phyloP scores from a whole-genome alignment of 2,888 invertebrate genomes.

The Galerucella calmariensis region DNA sequence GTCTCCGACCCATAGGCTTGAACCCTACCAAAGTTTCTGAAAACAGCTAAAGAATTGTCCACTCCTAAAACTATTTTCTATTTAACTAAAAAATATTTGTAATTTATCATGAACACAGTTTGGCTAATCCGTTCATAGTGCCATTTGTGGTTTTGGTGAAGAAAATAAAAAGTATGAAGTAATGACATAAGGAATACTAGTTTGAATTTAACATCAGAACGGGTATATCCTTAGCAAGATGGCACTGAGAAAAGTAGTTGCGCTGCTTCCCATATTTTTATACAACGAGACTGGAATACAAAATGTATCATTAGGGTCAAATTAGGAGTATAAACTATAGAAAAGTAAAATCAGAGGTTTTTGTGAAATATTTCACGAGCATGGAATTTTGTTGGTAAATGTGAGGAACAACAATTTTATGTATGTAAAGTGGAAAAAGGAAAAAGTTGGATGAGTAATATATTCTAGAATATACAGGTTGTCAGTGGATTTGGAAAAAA shows the following conservation, averaged over 20 bases:
- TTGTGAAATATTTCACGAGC: constrained; percentile 32
- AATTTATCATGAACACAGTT: too few species aligned
- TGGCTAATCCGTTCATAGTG: too few species aligned
- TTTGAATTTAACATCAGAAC: constrained; percentile 40
- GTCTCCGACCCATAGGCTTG: too few species aligned
- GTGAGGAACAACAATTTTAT: constrained; percentile 3
- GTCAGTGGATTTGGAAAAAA: too few species aligned
- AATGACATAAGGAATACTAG: constrained; percentile 33
- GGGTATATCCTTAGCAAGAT: constrained; percentile 30
- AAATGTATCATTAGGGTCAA: constrained; percentile 37
- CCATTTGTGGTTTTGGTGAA: too few species aligned
- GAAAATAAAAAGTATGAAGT: background rate
- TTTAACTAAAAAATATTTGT: too few species aligned
- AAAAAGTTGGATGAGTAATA: background rate
- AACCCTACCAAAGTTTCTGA: too few species aligned
- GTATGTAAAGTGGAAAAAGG: background rate
- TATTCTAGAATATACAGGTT: too few species aligned
- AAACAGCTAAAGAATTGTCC: too few species aligned
- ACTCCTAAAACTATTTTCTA: too few species aligned
- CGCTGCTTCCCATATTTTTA: constrained; percentile 38
- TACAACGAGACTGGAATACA: constrained; percentile 38
- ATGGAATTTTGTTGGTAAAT: constrained; percentile 21
- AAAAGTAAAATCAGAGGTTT: constrained; percentile 34
- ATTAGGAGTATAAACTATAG: constrained; percentile 33
- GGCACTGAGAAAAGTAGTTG: constrained; percentile 28